phyloP scores from a whole-genome alignment of 2,797 vertebrate species.

The Eptatretus atami region DNA sequence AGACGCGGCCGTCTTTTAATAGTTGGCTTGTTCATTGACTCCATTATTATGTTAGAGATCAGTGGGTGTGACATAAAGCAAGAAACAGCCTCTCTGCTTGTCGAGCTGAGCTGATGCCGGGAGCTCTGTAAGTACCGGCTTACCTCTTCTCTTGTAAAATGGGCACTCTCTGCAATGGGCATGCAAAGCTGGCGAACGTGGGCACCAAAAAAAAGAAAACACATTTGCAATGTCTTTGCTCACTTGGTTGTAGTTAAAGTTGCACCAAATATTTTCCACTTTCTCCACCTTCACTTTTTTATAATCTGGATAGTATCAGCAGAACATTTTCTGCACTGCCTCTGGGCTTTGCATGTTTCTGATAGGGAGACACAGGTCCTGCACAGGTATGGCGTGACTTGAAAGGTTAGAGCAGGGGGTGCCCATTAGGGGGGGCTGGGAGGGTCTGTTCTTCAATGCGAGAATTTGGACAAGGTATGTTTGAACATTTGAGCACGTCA shows the following conservation, averaged over 20 bases:
- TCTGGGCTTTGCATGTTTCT: constrained; percentile 5
- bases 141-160: constrained; percentile 65
- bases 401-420: constrained; percentile 3
- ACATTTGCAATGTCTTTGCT: too few relatives aligned
- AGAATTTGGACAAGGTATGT: too few relatives aligned
- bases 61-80: constrained; percentile 99
- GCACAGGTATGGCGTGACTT: constrained; percentile 6
- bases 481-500: too few relatives aligned
- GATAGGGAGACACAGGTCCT: constrained; percentile 1
- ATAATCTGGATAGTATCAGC: too few relatives aligned
- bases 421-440: not conserved
- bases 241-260: too few relatives aligned
- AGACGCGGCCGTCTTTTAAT: constrained; percentile 13
- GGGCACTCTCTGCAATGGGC: not conserved
- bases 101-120: constrained; percentile 85
- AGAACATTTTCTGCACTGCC: not conserved
- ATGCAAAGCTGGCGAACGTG: too few relatives aligned
- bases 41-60: constrained; percentile 99
- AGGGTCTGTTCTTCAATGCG: too few relatives aligned
- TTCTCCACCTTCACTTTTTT: too few relatives aligned
- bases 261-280: too few relatives aligned
- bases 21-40: constrained; percentile 99
- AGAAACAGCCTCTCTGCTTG: constrained; percentile 99
- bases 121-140: constrained; percentile 99
- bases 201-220: too few relatives aligned